These are phyloP conservation scores for Hanleya hanleyi DNA, from an alignment of 2,888 invertebrate species.

Conservation along the genomic window DNA sequence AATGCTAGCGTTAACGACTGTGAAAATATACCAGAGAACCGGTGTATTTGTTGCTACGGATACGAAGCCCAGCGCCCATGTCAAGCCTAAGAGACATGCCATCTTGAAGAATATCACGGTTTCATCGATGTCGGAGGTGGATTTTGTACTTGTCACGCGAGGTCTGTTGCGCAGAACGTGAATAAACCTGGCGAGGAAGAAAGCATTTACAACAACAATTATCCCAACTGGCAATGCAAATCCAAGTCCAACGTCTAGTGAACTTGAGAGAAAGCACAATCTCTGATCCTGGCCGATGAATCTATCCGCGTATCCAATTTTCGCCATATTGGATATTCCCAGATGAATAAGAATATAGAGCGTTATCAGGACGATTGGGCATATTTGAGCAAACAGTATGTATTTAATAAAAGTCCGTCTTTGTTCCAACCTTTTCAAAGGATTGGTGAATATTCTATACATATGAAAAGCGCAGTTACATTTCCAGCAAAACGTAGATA, in stretches of 20 bases:
- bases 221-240: constrained; percentile 4
- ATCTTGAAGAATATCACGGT: neutral
- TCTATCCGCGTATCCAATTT: neutral
- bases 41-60: neutral
- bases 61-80: neutral
- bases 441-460: neutral
- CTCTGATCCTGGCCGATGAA: neutral
- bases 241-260: neutral
- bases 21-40: constrained; percentile 8
- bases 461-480: constrained; percentile 1
- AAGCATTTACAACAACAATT: neutral
- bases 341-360: neutral
- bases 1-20: neutral
- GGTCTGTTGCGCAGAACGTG: neutral
- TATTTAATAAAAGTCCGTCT: neutral
- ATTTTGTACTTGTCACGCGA: neutral
- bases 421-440: neutral
- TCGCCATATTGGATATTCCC: neutral
- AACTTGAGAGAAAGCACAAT: neutral
- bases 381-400: neutral
- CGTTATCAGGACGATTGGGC: neutral
- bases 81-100: neutral
- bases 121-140: neutral
- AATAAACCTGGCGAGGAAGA: neutral
- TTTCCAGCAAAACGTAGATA: constrained; percentile 7